These are phyloP conservation scores for Erinaceus europaeus DNA, from an alignment of 2,113 vertebrate species.

Conservation along the genomic window DNA sequence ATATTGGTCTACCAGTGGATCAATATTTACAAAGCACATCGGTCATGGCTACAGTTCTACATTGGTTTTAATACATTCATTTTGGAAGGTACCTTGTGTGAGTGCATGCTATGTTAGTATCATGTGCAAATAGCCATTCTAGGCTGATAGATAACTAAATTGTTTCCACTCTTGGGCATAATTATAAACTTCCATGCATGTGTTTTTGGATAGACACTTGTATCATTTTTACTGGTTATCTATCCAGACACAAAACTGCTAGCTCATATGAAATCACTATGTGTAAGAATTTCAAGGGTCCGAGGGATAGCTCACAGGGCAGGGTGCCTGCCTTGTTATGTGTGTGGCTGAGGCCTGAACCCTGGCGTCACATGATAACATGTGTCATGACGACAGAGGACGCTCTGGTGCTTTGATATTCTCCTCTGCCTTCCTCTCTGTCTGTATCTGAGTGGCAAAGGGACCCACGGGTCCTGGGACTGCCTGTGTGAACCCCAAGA, in stretches of 20 bases:
- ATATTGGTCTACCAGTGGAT: conserved; percentile 42
- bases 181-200: background rate
- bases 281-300: too few species aligned
- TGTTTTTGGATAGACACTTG: background rate
- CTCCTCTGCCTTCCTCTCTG: too few species aligned
- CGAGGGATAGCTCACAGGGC: too few species aligned
- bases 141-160: background rate
- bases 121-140: conserved; percentile 14
- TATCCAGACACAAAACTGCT: too few species aligned
- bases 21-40: conserved; percentile 56
- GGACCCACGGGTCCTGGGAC: too few species aligned
- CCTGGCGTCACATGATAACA: background rate
- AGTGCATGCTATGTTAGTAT: background rate
- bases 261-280: background rate
- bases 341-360: background rate
- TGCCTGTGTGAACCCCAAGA: too few species aligned
- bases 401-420: too few species aligned
- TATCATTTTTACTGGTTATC: background rate
- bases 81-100: background rate
- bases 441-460: too few species aligned
- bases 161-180: background rate
- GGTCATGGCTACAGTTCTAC: background rate
- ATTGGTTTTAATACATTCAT: conserved; percentile 23
- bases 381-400: too few species aligned
- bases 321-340: too few species aligned